Evolutionary conservation across 1,140 invertebrate species (phyloP), one percentile per base, ranked within the genome.

Genomic region (Diabrotica undecimpunctata): DNA sequence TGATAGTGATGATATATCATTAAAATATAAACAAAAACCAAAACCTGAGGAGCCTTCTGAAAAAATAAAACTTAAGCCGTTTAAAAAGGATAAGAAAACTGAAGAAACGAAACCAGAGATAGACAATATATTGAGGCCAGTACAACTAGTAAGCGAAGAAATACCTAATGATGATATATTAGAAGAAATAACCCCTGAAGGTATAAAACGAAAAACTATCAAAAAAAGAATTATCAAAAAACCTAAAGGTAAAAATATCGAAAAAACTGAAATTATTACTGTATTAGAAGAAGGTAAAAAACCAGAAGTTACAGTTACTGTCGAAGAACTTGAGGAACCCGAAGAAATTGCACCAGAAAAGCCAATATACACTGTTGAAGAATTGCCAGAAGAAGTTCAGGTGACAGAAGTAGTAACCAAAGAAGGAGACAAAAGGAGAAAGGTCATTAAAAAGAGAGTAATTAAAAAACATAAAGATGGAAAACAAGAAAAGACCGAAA

Each of bases 1-100:
- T 5, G 62, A 66, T 56, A 54, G 56, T 38, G 46, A 64, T 25
- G 67, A 62, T 0, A 11, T 36, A 39, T 35, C 56, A 12, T 51
- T 86, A 60, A 82, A 81, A 71, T 85, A 82, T 67, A 84, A 85
- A 41, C 71, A 78, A 60, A 76, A 75, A 62, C 76, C 83, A 38
- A 79, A 80, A 71, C 79, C 81, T 0, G 82, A 84, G 69, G 82
- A 85, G 46, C 70, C 78, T 37, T 77, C 79, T 2, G 81, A 82
- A 66, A 66, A 79, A 66, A 79, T 85, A 39, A 81, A 68, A 41
- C 64, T 86, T 0, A 86, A 86, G 70, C 79, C 79, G 4, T 82
- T 85, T 70, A 78, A 78, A 70, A 78, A 79, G 50, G 41, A 6
- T 54, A 25, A 36, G 11, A 72, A 78, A 62, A 73, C 75, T 11